Evolutionary conservation across 2,797 vertebrate genomes (phyloP).

Genomic region (Babyrousa celebensis): DNA sequence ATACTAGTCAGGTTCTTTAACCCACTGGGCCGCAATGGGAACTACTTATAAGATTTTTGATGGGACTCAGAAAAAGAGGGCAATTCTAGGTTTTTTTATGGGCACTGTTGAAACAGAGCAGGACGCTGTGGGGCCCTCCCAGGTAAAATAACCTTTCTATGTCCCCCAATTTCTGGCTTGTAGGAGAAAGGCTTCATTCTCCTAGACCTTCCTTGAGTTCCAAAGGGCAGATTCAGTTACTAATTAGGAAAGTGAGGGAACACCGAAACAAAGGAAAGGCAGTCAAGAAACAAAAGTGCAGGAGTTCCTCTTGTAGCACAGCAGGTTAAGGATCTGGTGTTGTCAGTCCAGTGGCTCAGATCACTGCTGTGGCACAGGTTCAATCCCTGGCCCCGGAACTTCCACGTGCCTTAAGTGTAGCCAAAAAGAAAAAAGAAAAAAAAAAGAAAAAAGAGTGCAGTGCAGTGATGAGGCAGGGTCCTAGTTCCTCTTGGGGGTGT

Average conservation of each 20-base stretch:
- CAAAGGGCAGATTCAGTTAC: neutral
- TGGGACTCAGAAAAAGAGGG: neutral
- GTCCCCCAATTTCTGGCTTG: neutral
- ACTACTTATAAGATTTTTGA: neutral
- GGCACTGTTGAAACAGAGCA: neutral
- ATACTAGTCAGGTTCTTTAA: no score
- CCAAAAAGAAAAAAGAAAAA: no score
- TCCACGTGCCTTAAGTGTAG: no score
- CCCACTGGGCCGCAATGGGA: no score
- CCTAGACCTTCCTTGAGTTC: neutral
- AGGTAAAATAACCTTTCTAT: neutral
- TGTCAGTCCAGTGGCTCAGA: no score
- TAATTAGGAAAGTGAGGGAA: neutral
- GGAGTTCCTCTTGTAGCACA: no score
- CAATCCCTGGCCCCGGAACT: no score
- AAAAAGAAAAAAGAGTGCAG: no score
- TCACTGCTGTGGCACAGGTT: no score
- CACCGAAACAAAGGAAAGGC: neutral
- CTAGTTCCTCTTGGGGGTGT: neutral
- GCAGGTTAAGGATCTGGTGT: no score
- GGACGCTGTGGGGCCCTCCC: neutral
- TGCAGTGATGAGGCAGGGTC: no score
- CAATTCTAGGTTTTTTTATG: neutral
- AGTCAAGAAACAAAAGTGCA: no score
- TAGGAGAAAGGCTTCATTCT: neutral